A percentile compares a stretch with the other conserved stretches of the same genome.
phyloP scores from a whole-genome alignment of 2,113 vertebrate genomes.

The Tretioscincus oriximinensis region DNA sequence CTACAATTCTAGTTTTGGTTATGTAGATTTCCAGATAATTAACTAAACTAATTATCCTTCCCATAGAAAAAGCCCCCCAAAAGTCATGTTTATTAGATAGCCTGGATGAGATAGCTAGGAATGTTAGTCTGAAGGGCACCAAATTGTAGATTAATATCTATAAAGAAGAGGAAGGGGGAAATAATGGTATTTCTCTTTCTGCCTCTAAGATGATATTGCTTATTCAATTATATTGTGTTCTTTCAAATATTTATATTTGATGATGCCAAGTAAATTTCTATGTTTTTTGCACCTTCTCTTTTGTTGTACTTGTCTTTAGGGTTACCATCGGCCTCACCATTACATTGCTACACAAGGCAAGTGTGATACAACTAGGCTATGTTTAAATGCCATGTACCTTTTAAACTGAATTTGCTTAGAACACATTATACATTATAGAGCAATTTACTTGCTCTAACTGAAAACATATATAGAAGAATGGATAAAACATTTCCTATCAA shows the following conservation, averaged over 20 bases:
- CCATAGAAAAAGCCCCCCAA: no score
- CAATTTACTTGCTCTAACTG: no score
- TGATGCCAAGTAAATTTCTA: not conserved
- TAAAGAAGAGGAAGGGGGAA: not conserved
- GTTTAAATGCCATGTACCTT: not conserved
- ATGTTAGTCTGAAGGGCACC: no score
- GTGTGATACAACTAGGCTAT: conserved; percentile 17
- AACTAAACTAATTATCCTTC: no score
- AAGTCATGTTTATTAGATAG: no score
- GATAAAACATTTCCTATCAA: no score
- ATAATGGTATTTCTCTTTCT: not conserved
- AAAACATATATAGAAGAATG: no score
- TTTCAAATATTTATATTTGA: not conserved
- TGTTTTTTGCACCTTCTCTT: conserved; percentile 2
- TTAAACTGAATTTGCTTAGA: not conserved
- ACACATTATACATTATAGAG: not conserved
- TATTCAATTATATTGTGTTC: not conserved
- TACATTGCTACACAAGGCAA: conserved; percentile 91
- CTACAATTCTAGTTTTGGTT: no score
- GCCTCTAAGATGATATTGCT: not conserved
- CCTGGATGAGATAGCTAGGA: no score
- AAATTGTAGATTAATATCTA: not conserved
- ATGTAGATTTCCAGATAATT: no score
- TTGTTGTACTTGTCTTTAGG: conserved; percentile 59
- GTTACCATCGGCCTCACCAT: conserved; percentile 85